Evolutionary conservation across 2,113 vertebrate species (phyloP).

Genomic region (Amphiprion ocellaris): DNA sequence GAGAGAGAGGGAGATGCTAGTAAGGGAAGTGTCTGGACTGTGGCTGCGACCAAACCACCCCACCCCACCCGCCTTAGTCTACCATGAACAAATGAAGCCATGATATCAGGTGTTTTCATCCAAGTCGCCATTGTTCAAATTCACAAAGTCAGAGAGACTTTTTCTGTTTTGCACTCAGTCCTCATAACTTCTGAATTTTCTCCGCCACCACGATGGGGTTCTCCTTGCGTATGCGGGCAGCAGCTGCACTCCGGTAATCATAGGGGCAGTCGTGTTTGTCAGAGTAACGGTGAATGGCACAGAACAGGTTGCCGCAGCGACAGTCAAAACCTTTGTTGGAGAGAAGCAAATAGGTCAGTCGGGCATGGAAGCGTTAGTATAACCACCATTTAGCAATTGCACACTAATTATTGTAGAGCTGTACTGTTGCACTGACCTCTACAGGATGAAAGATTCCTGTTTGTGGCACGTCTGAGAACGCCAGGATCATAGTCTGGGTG

Average conservation of each 20-base stretch:
- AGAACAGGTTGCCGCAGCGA: slow-evolving; percentile 93
- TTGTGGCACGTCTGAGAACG: too few relatives aligned
- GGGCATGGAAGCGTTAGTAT: not conserved
- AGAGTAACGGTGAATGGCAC: slow-evolving; percentile 91
- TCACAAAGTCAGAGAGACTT: slow-evolving; percentile 70
- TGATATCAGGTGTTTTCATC: slow-evolving; percentile 79
- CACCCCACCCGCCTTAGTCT: slow-evolving; percentile 65
- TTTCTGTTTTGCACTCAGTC: slow-evolving; percentile 45
- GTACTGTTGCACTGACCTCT: not conserved
- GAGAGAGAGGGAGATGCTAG: slow-evolving; percentile 82
- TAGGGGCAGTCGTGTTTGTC: slow-evolving; percentile 93
- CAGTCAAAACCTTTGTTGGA: slow-evolving; percentile 88
- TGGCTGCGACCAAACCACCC: slow-evolving; percentile 59
- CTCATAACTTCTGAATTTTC: slow-evolving; percentile 96
- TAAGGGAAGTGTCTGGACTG: slow-evolving; percentile 70
- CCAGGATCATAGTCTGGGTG: too few relatives aligned
- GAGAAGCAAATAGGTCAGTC: slow-evolving; percentile 26
- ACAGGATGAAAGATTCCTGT: too few relatives aligned
- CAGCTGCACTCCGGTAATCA: slow-evolving; percentile 91
- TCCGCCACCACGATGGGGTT: slow-evolving; percentile 92
- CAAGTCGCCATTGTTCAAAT: slow-evolving; percentile 79
- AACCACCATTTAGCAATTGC: not conserved
- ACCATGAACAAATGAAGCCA: slow-evolving; percentile 81
- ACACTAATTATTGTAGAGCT: not conserved
- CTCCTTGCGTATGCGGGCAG: slow-evolving; percentile 92